Base-by-base conservation (phyloP, 2,797 vertebrate genomes). In the Chloroceryle amazona region DNA sequence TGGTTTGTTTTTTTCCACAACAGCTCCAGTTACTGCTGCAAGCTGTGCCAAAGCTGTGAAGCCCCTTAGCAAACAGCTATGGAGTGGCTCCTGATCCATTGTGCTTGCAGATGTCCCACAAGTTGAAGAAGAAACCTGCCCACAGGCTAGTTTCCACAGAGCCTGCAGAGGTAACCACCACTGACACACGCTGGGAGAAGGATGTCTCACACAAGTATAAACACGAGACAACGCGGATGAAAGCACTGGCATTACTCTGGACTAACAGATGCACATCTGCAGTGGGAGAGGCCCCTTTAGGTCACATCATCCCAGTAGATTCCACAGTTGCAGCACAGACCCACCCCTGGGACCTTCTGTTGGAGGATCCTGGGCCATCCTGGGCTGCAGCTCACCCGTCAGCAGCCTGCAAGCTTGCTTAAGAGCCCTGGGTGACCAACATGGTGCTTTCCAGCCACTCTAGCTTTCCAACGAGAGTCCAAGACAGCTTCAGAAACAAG, bases 261-360 rank as follows among this genome's bases (percentile, higher is more conserved):
- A 58, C 29, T 33, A 6, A 20, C 33, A 71, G 51, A 63, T 10
- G 20, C 19, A 21, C 0, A 0, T 13, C 13, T 46, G 44, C 49
- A 61, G 42, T 23, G 42, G 42, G 33, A 52, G 41, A 49, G 22
- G 6, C 13, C 26, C 21, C 67, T 62, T 51, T 21, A n/a, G 7
- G 8, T 41, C 52, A n/a, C 23, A 21, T 12, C 28, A 22, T 52
- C 9, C 17, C 9, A 31, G n/a, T 6, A 10, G 18, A n/a, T 60
- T 1, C n/a, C 35, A 37, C 28, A 52, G 10, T 1, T 47, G 44
- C 42, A 76, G 39, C 65, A 26, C 44, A 66, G 33, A 23, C 5
- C 35, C 33, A 16, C 5, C 58, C 70, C 26, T 28, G 7, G 13
- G 25, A 49, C 22, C 10, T 41, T 23, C 42, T 86, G 65, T 79